Base-by-base conservation (phyloP, 2,888 invertebrate genomes). In the Leptarthrus brevirostris region DNA sequence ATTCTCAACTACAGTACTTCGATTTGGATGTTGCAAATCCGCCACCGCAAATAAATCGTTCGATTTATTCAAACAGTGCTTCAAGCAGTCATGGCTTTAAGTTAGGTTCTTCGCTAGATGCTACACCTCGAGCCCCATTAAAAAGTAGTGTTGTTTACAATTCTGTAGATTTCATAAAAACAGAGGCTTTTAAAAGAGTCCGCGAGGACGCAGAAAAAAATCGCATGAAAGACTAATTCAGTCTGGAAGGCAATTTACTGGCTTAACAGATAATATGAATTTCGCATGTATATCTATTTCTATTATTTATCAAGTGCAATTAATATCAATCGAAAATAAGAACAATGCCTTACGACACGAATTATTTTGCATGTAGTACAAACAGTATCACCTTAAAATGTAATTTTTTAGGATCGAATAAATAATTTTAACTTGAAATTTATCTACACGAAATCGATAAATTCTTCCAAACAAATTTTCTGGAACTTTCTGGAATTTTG, bases 161-260 rank as follows among this genome's bases (percentile, higher is more conserved):
- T 83, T 94, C 93, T 1, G 96, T 97, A 0, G 97, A 97, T 86
- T 97, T 97, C 86, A 87, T 95, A 66, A 97, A 96, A 87, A 97
- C 97, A 0, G 92, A 95, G 82, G 97, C 96, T 4, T 94, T 97
- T 81, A 95, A 94, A 84, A 91, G 93, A 75, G 95, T 94, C 40
- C 88, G 93, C 69, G 91, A 93, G 81, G 91, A 92, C 81, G 91
- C 93, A 0, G 93, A 92, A 81, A 91, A 90, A 76, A 90, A 90
- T 36, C 85, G 92, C 30, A 76, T 73, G 74, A 76, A 76, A 52
- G 73, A 76, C 16, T 73, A 74, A 64, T 61, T 20, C 34, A 22
- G 6, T 30, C 5, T 30, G 30, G 30, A 8, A 30, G 30, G 30
- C 30, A 30, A 6, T 30, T n/a, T 12, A 30, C 8, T 30, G 30